Evolutionary conservation across 2,797 vertebrate species (phyloP).

Genomic region (Sebastes iracundus): DNA sequence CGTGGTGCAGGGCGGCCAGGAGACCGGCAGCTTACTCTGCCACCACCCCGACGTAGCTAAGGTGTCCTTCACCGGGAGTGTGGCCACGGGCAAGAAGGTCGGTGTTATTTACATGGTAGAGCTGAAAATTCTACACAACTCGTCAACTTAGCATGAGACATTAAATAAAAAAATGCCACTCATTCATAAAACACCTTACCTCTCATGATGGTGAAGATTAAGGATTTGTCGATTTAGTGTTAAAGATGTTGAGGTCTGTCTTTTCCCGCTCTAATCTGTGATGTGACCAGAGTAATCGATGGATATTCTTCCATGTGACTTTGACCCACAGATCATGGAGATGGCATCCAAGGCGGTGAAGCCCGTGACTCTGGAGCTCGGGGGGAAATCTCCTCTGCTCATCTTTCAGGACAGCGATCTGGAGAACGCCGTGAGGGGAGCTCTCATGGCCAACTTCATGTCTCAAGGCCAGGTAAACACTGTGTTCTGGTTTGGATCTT

Average conservation of each 20-base stretch:
- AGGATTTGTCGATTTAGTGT: background rate
- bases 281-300: background rate
- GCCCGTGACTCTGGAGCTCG: constrained; percentile 94
- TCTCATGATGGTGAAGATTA: background rate
- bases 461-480: constrained; percentile 93
- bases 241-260: background rate
- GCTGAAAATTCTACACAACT: background rate
- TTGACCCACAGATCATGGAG: constrained; percentile 90
- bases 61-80: constrained; percentile 96
- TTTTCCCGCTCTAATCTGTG: background rate
- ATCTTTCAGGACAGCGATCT: constrained; percentile 92
- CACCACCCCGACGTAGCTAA: constrained; percentile 91
- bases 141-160: background rate
- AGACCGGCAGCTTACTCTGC: constrained; percentile 92
- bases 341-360: constrained; percentile 91
- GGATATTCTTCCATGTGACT: background rate
- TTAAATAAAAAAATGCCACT: background rate
- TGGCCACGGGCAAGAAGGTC: constrained; percentile 94
- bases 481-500: background rate
- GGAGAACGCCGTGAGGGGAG: constrained; percentile 92
- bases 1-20: constrained; percentile 91
- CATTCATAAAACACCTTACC: background rate
- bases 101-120: background rate
- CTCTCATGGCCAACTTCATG: constrained; percentile 97
- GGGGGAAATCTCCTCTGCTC: constrained; percentile 96